These are phyloP conservation scores for Cheilinus undulatus DNA, from an alignment of 2,113 vertebrate genomes.

Conservation along the genomic window DNA sequence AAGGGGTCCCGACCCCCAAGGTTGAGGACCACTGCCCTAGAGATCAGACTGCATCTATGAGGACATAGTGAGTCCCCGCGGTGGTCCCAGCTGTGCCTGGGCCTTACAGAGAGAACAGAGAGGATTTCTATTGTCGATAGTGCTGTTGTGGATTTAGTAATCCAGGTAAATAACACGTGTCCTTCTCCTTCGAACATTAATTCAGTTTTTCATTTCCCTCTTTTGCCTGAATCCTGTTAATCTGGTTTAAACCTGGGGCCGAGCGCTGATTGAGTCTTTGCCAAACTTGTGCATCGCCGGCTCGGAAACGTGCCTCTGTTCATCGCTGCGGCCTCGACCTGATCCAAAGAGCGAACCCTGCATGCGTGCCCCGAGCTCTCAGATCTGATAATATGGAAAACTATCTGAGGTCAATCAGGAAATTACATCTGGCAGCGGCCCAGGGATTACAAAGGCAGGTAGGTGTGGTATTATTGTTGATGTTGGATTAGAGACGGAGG, in stretches of 20 bases:
- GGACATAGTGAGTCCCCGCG: no score
- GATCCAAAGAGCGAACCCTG: slow-evolving; percentile 12
- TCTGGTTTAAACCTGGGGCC: slow-evolving; percentile 10
- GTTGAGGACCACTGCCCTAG: no score
- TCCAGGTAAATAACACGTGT: slow-evolving; percentile 22
- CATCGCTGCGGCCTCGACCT: slow-evolving; percentile 32
- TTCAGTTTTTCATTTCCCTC: slow-evolving; percentile 23
- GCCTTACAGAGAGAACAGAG: not conserved
- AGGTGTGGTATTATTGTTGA: slow-evolving; percentile 51
- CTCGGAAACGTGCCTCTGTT: slow-evolving; percentile 31
- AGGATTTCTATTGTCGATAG: no score
- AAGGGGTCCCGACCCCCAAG: no score
- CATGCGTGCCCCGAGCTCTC: slow-evolving; percentile 8
- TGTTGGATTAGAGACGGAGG: slow-evolving; percentile 56
- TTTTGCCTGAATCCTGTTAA: slow-evolving; percentile 12
- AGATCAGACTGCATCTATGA: no score
- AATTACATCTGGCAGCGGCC: slow-evolving; percentile 51
- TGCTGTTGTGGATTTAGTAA: not conserved
- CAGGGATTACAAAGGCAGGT: slow-evolving; percentile 45
- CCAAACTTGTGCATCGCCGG: slow-evolving; percentile 27
- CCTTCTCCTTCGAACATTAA: slow-evolving; percentile 23
- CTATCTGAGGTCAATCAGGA: slow-evolving; percentile 57
- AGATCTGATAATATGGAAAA: slow-evolving; percentile 55
- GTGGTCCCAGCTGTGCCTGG: not conserved
- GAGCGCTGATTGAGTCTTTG: slow-evolving; percentile 20